Evolutionary conservation across 2,797 vertebrate species (phyloP).

Genomic region (Pelochelys cantorii): DNA sequence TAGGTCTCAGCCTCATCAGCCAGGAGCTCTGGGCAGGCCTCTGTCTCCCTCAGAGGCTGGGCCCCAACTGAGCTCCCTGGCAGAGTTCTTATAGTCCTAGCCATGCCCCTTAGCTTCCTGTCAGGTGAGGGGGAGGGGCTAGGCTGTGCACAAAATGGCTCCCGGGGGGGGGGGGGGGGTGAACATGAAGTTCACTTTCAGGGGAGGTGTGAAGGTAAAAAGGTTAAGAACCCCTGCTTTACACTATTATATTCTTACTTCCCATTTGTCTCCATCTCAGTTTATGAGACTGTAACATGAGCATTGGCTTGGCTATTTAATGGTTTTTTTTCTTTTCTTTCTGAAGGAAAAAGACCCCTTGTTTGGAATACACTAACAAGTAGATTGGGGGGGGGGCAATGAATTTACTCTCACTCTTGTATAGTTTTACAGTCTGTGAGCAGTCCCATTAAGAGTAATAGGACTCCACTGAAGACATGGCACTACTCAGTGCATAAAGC

Average conservation of each 20-base stretch:
- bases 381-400: rapidly evolving
- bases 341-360: not conserved
- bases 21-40: too few species aligned
- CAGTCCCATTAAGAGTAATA: not conserved
- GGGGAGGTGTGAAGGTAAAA: too few species aligned
- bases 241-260: not conserved
- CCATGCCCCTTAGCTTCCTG: too few species aligned
- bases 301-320: rapidly evolving
- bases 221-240: too few species aligned
- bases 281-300: not conserved
- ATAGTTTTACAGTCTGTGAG: not conserved
- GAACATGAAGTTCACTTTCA: too few species aligned
- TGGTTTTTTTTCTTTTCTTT: rapidly evolving
- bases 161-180: too few species aligned
- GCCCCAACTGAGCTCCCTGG: too few species aligned
- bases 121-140: too few species aligned
- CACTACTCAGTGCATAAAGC: not conserved
- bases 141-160: too few species aligned
- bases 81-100: too few species aligned
- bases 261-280: not conserved
- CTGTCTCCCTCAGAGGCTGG: too few species aligned
- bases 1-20: too few species aligned
- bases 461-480: not conserved
- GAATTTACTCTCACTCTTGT: not conserved
- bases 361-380: not conserved